Base-by-base conservation (phyloP, 2,888 invertebrate genomes). In the Noctua janthe region DNA sequence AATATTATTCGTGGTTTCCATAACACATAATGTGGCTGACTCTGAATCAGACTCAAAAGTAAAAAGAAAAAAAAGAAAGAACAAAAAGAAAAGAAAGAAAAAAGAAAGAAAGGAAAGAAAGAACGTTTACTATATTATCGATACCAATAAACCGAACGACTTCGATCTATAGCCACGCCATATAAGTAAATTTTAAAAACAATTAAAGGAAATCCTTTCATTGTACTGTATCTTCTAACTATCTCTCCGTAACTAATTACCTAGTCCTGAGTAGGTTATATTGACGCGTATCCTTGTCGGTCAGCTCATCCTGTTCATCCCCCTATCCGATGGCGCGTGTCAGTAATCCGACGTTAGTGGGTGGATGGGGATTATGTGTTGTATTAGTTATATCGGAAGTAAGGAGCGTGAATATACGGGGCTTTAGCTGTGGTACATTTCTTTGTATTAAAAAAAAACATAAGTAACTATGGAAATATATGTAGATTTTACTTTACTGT, bases 261-360 rank as follows among this genome's bases (percentile, higher is more conserved):
- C 17, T 39, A 73, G 72, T 76, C 1, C 20, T 47, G 35, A 73
- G 71, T 56, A 73, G 70, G n/a, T 23, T 47, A 35, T 62, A 72
- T 77, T 56, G 66, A 73, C 54, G 76, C 74, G 85, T 84, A 85
- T 84, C 85, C 81, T 71, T 85, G 86, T 81, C 80, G 87, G 82
- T 85, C 86, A 83, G 82, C 82, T 84, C 82, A 89, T 90, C 89
- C 88, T 66, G 64, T 66, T 66, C 20, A 66, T 66, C 64, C 35
- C 76, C 85, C 83, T 88, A 89, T 64, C 73, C 35, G 90, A 91
- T 90, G 90, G 91, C 86, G 84, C 83, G 86, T 91, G 88, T 88
- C 85, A 82, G 89, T 93, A 93, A 93, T 92, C 93, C 92, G 82
- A 90, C 90, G 91, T 92, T 92, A 93, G 92, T 89, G 89, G 90